phyloP scores from a whole-genome alignment of 2,113 vertebrate genomes.

The Oryzias celebensis region DNA sequence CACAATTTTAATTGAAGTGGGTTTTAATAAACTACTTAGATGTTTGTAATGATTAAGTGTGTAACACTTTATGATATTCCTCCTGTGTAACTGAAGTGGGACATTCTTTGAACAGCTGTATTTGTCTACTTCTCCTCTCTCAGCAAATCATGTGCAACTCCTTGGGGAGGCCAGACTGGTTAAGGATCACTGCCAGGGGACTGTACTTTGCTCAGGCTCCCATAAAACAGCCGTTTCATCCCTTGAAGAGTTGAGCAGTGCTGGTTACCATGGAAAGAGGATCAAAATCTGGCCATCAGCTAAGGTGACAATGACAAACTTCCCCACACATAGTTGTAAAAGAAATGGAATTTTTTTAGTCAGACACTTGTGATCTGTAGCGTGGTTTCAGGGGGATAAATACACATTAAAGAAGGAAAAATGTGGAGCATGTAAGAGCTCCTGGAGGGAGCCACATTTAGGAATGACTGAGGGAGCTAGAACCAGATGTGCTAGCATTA shows the following conservation, averaged over 20 bases:
- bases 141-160: conserved; percentile 61
- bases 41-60: too few relatives aligned
- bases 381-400: conserved; percentile 35
- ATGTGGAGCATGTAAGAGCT: conserved; percentile 20
- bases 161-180: conserved; percentile 56
- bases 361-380: conserved; percentile 19
- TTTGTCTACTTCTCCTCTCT: conserved; percentile 51
- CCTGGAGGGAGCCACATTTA: conserved; percentile 42
- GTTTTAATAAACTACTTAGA: too few relatives aligned
- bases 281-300: conserved; percentile 63
- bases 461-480: conserved; percentile 43
- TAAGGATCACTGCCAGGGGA: conserved; percentile 60
- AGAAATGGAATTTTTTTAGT: conserved; percentile 26
- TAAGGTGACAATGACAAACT: conserved; percentile 64
- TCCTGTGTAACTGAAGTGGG: conserved; percentile 47
- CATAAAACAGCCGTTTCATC: conserved; percentile 72
- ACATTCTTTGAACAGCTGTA: conserved; percentile 47
- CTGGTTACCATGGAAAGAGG: conserved; percentile 44
- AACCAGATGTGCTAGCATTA: conserved; percentile 73
- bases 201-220: conserved; percentile 64
- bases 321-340: conserved; percentile 39
- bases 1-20: too few relatives aligned
- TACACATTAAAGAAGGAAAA: conserved; percentile 17
- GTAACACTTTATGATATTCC: conserved; percentile 19
- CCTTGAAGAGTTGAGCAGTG: conserved; percentile 45